These are phyloP conservation scores for Galago senegalensis DNA, from an alignment of 2,797 vertebrate genomes.

Conservation along the genomic window DNA sequence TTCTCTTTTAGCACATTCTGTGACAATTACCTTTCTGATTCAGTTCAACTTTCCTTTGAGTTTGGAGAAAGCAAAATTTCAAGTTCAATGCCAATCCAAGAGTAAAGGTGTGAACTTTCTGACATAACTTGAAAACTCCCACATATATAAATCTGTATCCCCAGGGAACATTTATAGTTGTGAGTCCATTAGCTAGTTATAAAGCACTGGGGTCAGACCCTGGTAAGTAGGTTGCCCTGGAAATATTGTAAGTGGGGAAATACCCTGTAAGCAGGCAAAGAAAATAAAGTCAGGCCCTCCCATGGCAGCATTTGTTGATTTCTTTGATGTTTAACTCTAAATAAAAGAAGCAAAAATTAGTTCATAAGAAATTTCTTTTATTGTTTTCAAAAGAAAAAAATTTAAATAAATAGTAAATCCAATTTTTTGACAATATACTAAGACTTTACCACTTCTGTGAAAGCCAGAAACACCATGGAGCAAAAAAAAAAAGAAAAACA, in stretches of 20 bases:
- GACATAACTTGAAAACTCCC: constrained; percentile 34
- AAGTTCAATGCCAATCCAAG: constrained; percentile 42
- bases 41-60: constrained; percentile 42
- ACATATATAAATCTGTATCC: not conserved
- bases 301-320: not conserved
- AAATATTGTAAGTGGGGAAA: not conserved
- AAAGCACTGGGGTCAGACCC: not conserved
- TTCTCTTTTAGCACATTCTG: constrained; percentile 51
- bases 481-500: not conserved
- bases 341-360: constrained; percentile 18
- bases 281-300: not conserved
- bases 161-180: not conserved
- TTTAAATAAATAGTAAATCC: constrained; percentile 5
- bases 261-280: not conserved
- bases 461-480: not conserved
- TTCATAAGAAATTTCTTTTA: not conserved
- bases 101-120: constrained; percentile 41
- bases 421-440: not conserved
- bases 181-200: constrained; percentile 25
- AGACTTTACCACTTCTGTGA: not conserved
- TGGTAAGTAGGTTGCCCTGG: not conserved
- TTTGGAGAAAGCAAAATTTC: constrained; percentile 37
- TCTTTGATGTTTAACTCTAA: constrained; percentile 2
- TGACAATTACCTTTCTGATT: constrained; percentile 46
- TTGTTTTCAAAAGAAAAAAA: constrained; percentile 2